These are phyloP conservation scores for Chamaea fasciata DNA, from an alignment of 2,113 vertebrate species.

Conservation along the genomic window DNA sequence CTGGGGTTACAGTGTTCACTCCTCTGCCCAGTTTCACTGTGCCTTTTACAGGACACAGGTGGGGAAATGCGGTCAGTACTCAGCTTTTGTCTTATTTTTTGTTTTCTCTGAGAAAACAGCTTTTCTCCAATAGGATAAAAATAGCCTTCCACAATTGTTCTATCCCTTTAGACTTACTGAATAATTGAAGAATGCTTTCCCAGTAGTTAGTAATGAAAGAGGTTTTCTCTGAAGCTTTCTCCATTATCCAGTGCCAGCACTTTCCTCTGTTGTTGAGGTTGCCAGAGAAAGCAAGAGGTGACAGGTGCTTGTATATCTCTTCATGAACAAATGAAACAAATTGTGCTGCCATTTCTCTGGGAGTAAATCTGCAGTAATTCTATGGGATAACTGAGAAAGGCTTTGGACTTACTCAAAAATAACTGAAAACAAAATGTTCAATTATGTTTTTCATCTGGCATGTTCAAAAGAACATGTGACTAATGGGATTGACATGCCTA, in stretches of 20 bases:
- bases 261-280: slow-evolving; percentile 3
- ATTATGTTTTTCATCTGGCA: not conserved
- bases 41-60: not conserved
- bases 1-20: not conserved
- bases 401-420: not conserved
- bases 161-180: slow-evolving; percentile 45
- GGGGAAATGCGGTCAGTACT: not conserved
- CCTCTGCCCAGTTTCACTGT: not conserved
- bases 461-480: slow-evolving; percentile 16
- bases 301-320: slow-evolving; percentile 8
- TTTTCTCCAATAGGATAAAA: slow-evolving; percentile 38
- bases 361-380: not conserved
- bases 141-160: slow-evolving; percentile 43
- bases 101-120: not conserved
- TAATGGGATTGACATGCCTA: not conserved
- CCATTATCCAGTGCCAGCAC: slow-evolving; percentile 16
- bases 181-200: slow-evolving; percentile 65
- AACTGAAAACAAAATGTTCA: not conserved
- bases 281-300: not conserved
- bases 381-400: not conserved
- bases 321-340: slow-evolving; percentile 6
- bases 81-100: not conserved
- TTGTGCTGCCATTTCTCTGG: not conserved
- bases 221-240: slow-evolving; percentile 7
- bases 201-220: slow-evolving; percentile 28